Evolutionary conservation across 1,140 invertebrate genomes (phyloP), one percentile per base, ranked within the genome.

Genomic region (Cephus cinctus): DNA sequence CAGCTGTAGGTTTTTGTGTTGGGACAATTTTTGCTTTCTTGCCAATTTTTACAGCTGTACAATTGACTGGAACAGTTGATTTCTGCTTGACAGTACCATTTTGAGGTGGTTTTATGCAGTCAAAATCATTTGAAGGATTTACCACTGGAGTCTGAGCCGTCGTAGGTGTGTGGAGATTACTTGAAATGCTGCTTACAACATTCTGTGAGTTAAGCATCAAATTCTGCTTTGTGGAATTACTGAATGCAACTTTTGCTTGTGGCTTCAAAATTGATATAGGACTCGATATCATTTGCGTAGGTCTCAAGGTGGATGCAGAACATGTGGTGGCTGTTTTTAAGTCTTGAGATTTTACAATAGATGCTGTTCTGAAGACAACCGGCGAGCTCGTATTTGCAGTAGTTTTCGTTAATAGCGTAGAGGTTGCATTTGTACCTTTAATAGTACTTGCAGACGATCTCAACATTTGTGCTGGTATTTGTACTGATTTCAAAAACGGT

Each of bases 201-300:
- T 54, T 56, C 31, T 52, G 46, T 9, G 38, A 22, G 20, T 48
- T 47, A 5, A 49, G 4, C 8, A 32, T 27, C 11, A 47, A 2
- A 38, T 48, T 53, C 9, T 47, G 56, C 38, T 52, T 60, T n/a
- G 43, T 53, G 5, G 50, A 16, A 32, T 56, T 56, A 9, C 50
- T 41, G 21, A 57, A 16, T 5, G 43, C 31, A 5, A 55, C 30
- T 44, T 69, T 72, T 6, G 56, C 45, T 23, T 67, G 56, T 15
- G 64, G 67, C 49, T 74, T 74, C 4, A 74, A 54, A 5, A 74
- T 61, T 11, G 71, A 74, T 18, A 74, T 40, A 15, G 68, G 62
- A 9, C 57, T 56, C 4, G 49, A 63, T 5, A 55, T 38, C 9
- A 41, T 39, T 16, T 63, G 48, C 0, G 46, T 59, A 22, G 57